These are phyloP conservation scores for Drosophila orena DNA, from an alignment of 1,140 invertebrate genomes.

Conservation along the genomic window DNA sequence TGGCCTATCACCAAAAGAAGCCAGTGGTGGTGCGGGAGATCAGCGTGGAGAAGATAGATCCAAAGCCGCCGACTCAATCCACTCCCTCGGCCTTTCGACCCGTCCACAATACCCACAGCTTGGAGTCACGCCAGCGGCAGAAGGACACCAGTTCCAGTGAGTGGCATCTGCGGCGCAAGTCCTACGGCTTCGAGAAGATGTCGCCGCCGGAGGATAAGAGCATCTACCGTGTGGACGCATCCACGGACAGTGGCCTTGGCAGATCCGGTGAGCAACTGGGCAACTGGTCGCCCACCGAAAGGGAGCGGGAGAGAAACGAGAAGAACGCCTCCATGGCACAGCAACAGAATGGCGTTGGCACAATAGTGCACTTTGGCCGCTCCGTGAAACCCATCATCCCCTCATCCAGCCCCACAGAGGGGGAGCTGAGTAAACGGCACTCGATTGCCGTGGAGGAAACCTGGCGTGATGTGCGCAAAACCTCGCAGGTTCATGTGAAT, in stretches of 20 bases:
- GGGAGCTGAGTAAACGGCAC: slow-evolving; percentile 85
- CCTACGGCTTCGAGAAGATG: slow-evolving; percentile 90
- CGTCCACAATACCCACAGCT: slow-evolving; percentile 86
- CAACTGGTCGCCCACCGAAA: slow-evolving; percentile 84
- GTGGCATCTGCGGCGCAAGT: slow-evolving; percentile 89
- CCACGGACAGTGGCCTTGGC: slow-evolving; percentile 90
- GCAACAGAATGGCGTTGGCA: slow-evolving; percentile 44
- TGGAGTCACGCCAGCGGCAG: slow-evolving; percentile 86
- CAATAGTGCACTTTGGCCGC: slow-evolving; percentile 73
- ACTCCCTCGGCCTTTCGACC: slow-evolving; percentile 52
- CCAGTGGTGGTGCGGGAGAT: slow-evolving; percentile 41
- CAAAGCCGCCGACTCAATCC: slow-evolving; percentile 17
- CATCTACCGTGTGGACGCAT: slow-evolving; percentile 87
- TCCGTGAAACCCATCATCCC: slow-evolving; percentile 2
- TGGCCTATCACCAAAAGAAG: slow-evolving; percentile 48
- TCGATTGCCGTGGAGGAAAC: slow-evolving; percentile 87
- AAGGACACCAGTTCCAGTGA: slow-evolving; percentile 86
- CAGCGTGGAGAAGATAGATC: slow-evolving; percentile 74
- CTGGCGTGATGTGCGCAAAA: slow-evolving; percentile 85
- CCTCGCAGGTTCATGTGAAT: slow-evolving; percentile 77
- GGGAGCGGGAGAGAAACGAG: slow-evolving; percentile 22
- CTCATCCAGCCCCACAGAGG: slow-evolving; percentile 39
- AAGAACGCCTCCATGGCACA: slow-evolving; percentile 1
- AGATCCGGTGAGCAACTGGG: slow-evolving; percentile 88
- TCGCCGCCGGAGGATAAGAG: slow-evolving; percentile 85